These are phyloP conservation scores for Scaptomyza reducta DNA, from an alignment of 2,888 invertebrate species.

Conservation along the genomic window DNA sequence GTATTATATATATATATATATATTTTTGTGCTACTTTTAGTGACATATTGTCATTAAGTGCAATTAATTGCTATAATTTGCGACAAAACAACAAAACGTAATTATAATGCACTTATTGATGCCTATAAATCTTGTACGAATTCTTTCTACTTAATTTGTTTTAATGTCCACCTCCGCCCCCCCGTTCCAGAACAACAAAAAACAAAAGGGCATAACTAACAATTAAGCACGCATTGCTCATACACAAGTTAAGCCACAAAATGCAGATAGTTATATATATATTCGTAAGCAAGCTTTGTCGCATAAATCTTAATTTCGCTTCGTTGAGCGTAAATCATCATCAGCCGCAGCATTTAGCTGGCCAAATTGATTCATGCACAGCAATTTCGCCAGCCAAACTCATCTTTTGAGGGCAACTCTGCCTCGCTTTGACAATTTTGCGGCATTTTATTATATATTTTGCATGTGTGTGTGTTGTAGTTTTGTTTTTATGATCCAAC, in stretches of 20 bases:
- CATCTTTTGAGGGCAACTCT: background rate
- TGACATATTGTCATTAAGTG: slow-evolving; percentile 66
- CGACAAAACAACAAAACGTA: slow-evolving; percentile 42
- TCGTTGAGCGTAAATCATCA: slow-evolving; percentile 78
- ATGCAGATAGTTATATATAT: slow-evolving; percentile 5
- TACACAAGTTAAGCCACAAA: slow-evolving; percentile 39
- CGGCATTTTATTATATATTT: background rate
- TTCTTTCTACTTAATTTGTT: slow-evolving; percentile 79
- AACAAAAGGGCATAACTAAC: slow-evolving; percentile 70
- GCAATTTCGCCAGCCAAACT: slow-evolving; percentile 38
- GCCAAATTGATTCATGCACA: slow-evolving; percentile 70
- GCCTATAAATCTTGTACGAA: slow-evolving; percentile 68
- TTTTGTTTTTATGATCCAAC: slow-evolving; percentile 57
- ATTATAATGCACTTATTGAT: slow-evolving; percentile 58
- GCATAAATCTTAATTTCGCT: slow-evolving; percentile 80
- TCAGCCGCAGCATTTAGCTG: slow-evolving; percentile 52
- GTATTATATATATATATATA: slow-evolving; percentile 19
- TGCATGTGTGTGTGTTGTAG: slow-evolving; percentile 35
- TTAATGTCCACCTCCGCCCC: slow-evolving; percentile 48
- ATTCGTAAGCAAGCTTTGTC: slow-evolving; percentile 43
- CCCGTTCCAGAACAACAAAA: no score
- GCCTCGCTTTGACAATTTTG: no score
- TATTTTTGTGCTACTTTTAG: slow-evolving; percentile 8
- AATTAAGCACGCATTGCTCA: slow-evolving; percentile 64
- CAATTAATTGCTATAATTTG: slow-evolving; percentile 78